These are phyloP conservation scores for Chironomus tentans DNA, from an alignment of 2,888 invertebrate species.

Conservation along the genomic window DNA sequence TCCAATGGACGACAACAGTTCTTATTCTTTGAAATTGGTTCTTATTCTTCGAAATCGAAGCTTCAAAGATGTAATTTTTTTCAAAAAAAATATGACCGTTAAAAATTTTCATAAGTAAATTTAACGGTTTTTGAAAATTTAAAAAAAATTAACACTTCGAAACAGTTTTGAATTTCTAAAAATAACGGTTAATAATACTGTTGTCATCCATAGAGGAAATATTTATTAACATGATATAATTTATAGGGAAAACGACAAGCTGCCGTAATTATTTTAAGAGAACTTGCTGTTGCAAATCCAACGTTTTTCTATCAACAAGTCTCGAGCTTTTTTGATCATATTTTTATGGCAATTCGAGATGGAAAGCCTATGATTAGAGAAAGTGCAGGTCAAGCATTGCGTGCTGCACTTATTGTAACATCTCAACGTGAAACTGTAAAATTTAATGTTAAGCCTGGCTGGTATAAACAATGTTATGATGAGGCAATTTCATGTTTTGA, in stretches of 20 bases:
- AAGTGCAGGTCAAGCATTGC: constrained; percentile 86
- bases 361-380: constrained; percentile 85
- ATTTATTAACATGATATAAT: too few species aligned
- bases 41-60: too few species aligned
- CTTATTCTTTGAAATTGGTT: too few species aligned
- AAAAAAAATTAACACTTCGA: too few species aligned
- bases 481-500: constrained; percentile 77
- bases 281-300: constrained; percentile 90
- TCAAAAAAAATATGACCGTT: too few species aligned
- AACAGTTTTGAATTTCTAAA: too few species aligned
- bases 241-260: constrained; percentile 79
- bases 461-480: constrained; percentile 90
- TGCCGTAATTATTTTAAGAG: constrained; percentile 83
- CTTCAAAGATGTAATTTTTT: too few species aligned
- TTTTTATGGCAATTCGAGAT: constrained; percentile 85
- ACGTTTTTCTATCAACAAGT: constrained; percentile 96
- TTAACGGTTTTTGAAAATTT: too few species aligned
- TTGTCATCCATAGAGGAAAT: too few species aligned
- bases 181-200: too few species aligned
- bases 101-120: too few species aligned
- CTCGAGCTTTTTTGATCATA: constrained; percentile 85
- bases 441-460: constrained; percentile 78
- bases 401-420: constrained; percentile 89
- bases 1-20: too few species aligned
- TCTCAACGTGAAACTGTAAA: constrained; percentile 93